Evolutionary conservation across 2,113 vertebrate species (phyloP).

Genomic region (Pituophis catenifer): DNA sequence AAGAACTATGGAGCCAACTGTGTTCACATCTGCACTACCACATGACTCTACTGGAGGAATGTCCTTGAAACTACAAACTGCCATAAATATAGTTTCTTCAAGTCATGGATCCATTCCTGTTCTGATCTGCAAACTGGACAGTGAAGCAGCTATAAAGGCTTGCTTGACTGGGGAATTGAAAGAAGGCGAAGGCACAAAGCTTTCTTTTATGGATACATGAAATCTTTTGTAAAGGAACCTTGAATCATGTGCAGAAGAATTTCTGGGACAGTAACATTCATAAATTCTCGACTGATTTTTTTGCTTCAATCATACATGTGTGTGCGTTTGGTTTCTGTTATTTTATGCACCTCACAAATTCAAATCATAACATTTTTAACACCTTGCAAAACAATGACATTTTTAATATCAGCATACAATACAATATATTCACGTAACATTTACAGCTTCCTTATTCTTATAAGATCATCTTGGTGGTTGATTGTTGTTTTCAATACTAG

Average conservation of each 20-base stretch:
- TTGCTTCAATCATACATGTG: not conserved
- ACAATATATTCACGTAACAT: not conserved
- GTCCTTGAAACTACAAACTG: constrained; percentile 10
- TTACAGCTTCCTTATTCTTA: not conserved
- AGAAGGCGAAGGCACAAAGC: not conserved
- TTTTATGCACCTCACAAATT: not conserved
- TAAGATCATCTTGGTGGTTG: not conserved
- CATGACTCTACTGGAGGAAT: not conserved
- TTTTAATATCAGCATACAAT: not conserved
- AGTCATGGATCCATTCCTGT: not conserved
- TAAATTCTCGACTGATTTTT: not conserved
- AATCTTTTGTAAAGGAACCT: not conserved
- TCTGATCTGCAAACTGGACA: not conserved
- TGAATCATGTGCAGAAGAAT: not conserved
- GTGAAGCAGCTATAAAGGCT: not conserved
- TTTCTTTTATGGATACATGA: not conserved
- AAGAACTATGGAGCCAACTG: not conserved
- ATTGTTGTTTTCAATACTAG: not conserved
- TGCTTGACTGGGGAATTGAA: not conserved
- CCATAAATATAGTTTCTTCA: not conserved
- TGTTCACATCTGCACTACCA: not conserved
- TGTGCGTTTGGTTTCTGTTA: not conserved
- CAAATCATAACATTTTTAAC: not conserved
- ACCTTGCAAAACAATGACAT: not conserved
- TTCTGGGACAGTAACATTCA: not conserved